Percentiles rank a stretch among this genome's conserved stretches.
Conservation (phyloP, 2,888 invertebrate species). For the Perithous albicinctus region DNA sequence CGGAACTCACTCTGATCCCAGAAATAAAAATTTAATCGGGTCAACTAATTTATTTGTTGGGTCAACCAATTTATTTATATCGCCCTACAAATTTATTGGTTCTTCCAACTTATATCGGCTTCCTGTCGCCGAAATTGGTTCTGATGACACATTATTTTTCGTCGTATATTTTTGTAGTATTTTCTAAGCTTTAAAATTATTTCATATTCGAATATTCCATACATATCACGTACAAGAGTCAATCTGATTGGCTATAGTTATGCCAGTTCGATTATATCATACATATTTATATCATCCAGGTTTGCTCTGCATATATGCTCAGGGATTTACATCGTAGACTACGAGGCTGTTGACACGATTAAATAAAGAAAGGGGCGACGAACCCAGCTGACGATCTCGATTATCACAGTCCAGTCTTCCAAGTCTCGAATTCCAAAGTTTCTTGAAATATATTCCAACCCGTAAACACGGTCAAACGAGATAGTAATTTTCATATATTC, state of each 20-base stretch:
- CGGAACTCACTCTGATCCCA: too few species aligned
- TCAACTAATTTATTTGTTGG: too few species aligned
- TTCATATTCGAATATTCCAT: too few species aligned
- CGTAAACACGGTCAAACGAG: background rate
- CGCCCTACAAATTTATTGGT: too few species aligned
- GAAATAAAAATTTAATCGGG: too few species aligned
- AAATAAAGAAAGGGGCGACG: background rate
- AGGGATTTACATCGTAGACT: background rate
- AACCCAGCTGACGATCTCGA: background rate
- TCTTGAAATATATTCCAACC: background rate
- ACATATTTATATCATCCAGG: background rate
- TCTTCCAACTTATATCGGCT: too few species aligned
- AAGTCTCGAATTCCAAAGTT: background rate
- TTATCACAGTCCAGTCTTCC: background rate
- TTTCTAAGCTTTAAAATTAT: too few species aligned
- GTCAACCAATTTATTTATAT: too few species aligned
- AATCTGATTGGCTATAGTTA: background rate
- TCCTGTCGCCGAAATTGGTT: too few species aligned
- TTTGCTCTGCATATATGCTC: background rate
- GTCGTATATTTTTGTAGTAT: too few species aligned
- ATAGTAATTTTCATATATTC: conserved; percentile 11
- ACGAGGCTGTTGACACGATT: background rate
- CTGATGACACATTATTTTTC: too few species aligned
- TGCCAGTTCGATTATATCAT: background rate
- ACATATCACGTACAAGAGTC: background rate